Evolutionary conservation across 2,888 invertebrate genomes (phyloP), one percentile per base, ranked within the genome.

Genomic region (Chirona hameri): DNA sequence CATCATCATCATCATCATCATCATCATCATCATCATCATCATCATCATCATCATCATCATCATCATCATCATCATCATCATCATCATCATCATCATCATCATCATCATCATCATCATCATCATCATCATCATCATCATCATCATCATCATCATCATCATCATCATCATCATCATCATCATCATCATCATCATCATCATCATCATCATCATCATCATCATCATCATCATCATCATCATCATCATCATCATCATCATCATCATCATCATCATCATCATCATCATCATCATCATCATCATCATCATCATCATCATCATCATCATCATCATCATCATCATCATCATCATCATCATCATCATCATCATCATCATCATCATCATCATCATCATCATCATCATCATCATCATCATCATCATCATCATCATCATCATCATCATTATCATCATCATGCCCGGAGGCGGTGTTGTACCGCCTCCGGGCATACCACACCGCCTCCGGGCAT

Each of bases 1-100:
- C 80, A 80, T 80, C 27, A 80, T 46, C n/a, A 80, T 12, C 80
- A 80, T n/a, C 80, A 80, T n/a, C 80, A 80, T 80, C 80, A 31
- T 80, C 31, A 80, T n/a, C 80, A 80, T 29, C n/a, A n/a, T n/a
- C 79, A 65, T 65, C 65, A 65, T 65, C 65, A n/a, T 65, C 65
- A n/a, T 65, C 65, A n/a, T 65, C 65, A n/a, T 65, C 65, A n/a
- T 65, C 65, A n/a, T 65, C 65, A n/a, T 65, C 65, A n/a, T 65
- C 65, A n/a, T 65, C 65, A n/a, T 65, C 65, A n/a, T 65, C 65
- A n/a, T 65, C 65, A n/a, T 65, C 65, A n/a, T 65, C 65, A n/a
- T 65, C 65, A n/a, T 65, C 65, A n/a, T 65, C 65, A n/a, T 65
- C 65, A n/a, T 65, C 65, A 65, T 65, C 65, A 65, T 65, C 65